Conservation (phyloP, 1,140 invertebrate species). For the Drosophila gunungcola region DNA sequence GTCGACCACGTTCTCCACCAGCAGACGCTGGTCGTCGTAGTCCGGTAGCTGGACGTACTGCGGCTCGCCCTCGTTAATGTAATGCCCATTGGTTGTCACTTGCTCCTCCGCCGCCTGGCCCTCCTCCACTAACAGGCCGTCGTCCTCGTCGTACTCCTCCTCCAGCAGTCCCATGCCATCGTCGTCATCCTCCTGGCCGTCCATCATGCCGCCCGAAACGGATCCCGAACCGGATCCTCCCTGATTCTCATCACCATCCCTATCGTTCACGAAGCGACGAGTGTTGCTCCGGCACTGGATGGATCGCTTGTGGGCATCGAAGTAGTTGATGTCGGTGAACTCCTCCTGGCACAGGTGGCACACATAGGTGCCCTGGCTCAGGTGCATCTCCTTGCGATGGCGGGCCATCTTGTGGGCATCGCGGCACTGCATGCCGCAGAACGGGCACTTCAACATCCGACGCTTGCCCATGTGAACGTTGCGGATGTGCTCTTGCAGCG, state of each 20-base stretch:
- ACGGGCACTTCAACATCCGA: slow-evolving; percentile 75
- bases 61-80: slow-evolving; percentile 4
- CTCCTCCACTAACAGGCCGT: slow-evolving; percentile 59
- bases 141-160: slow-evolving; percentile 69
- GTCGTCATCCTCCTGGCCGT: slow-evolving; percentile 56
- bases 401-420: slow-evolving; percentile 82
- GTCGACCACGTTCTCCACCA: slow-evolving; percentile 16
- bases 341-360: slow-evolving; percentile 76
- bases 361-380: slow-evolving; percentile 69
- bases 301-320: slow-evolving; percentile 79
- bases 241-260: slow-evolving; percentile 3
- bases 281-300: slow-evolving; percentile 82
- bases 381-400: slow-evolving; percentile 76
- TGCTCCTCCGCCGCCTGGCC: slow-evolving; percentile 36
- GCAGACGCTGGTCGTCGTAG: slow-evolving; percentile 16
- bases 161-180: slow-evolving; percentile 35
- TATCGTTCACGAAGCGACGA: slow-evolving; percentile 28
- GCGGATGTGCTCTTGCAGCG: slow-evolving; percentile 78
- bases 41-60: slow-evolving; percentile 31
- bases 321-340: slow-evolving; percentile 80
- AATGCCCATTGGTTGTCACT: slow-evolving; percentile 14
- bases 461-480: slow-evolving; percentile 81
- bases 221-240: neutral
- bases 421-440: slow-evolving; percentile 81
- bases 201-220: slow-evolving; percentile 13